Percentiles rank a stretch among this genome's conserved stretches.
phyloP scores from a whole-genome alignment of 2,113 vertebrate species.

The Fulmarus glacialis region DNA sequence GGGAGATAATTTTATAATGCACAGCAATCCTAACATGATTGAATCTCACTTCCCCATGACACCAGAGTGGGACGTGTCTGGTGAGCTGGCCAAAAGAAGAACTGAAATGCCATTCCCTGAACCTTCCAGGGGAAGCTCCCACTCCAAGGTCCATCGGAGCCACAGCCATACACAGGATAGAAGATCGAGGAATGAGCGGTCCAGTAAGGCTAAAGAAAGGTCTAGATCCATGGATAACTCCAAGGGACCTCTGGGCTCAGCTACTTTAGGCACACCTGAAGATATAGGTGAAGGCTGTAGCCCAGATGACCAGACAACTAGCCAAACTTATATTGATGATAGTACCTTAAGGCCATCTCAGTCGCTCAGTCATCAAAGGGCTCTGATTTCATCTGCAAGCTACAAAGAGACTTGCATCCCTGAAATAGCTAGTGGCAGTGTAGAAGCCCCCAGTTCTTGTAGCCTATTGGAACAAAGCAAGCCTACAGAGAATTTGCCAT shows the following conservation, averaged over 20 bases:
- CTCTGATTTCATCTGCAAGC: conserved; percentile 81
- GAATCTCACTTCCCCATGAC: conserved; percentile 96
- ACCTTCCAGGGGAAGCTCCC: conserved; percentile 91
- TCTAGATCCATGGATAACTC: conserved; percentile 98
- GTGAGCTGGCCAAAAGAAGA: conserved; percentile 93
- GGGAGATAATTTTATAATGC: conserved; percentile 92
- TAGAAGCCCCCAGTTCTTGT: conserved; percentile 86
- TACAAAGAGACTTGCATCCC: conserved; percentile 85
- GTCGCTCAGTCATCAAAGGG: conserved; percentile 83
- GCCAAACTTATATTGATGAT: conserved; percentile 90
- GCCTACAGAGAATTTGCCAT: conserved; percentile 84
- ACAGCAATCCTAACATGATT: conserved; percentile 90
- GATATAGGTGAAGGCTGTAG: conserved; percentile 87
- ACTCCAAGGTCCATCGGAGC: conserved; percentile 96
- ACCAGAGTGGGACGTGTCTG: conserved; percentile 97
- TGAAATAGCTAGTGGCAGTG: conserved; percentile 80
- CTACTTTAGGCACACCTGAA: conserved; percentile 85
- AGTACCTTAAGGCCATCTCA: conserved; percentile 90
- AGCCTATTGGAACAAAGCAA: conserved; percentile 88
- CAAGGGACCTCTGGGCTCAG: conserved; percentile 88
- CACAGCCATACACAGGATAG: conserved; percentile 98
- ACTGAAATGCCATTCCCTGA: conserved; percentile 99
- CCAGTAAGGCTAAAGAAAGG: conserved; percentile 95
- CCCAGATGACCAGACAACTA: conserved; percentile 85
- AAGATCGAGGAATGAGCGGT: conserved; percentile 91